phyloP scores from a whole-genome alignment of 2,113 vertebrate species.

The Coptodon rendalli region DNA sequence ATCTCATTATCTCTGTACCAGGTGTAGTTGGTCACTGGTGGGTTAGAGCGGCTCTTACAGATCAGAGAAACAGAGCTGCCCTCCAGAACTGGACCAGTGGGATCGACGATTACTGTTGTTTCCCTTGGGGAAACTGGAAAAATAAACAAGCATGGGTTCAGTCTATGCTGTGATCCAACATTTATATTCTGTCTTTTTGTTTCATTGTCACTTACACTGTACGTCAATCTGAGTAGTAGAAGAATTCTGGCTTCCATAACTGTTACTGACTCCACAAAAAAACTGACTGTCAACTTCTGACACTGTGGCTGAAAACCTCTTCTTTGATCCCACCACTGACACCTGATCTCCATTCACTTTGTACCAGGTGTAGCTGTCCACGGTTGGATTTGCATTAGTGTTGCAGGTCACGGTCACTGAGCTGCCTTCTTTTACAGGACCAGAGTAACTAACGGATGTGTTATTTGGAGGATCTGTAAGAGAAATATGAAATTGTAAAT shows the following conservation, averaged over 20 bases:
- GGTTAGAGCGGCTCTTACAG: constrained; percentile 62
- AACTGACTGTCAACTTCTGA: constrained; percentile 23
- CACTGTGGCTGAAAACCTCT: not conserved
- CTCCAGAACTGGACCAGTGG: constrained; percentile 26
- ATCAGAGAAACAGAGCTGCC: constrained; percentile 46
- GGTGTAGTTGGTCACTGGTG: constrained; percentile 55
- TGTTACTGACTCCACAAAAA: constrained; percentile 46
- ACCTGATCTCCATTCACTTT: constrained; percentile 21
- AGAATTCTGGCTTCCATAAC: constrained; percentile 47
- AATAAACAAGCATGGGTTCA: not conserved
- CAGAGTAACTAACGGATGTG: constrained; percentile 25
- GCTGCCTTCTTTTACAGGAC: constrained; percentile 34
- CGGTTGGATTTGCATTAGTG: constrained; percentile 52
- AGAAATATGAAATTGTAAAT: not conserved
- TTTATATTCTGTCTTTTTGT: not conserved
- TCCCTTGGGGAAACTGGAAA: constrained; percentile 59
- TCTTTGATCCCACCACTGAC: not conserved
- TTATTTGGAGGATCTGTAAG: constrained; percentile 61
- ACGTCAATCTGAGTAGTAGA: constrained; percentile 40
- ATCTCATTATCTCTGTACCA: constrained; percentile 52
- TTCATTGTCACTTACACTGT: constrained; percentile 35
- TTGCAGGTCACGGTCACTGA: constrained; percentile 53
- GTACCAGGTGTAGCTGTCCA: constrained; percentile 61
- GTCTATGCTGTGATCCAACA: not conserved
- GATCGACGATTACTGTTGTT: constrained; percentile 9